Evolutionary conservation across 2,797 vertebrate species (phyloP), one percentile per base, ranked within the genome.

Genomic region (Podargus strigoides): DNA sequence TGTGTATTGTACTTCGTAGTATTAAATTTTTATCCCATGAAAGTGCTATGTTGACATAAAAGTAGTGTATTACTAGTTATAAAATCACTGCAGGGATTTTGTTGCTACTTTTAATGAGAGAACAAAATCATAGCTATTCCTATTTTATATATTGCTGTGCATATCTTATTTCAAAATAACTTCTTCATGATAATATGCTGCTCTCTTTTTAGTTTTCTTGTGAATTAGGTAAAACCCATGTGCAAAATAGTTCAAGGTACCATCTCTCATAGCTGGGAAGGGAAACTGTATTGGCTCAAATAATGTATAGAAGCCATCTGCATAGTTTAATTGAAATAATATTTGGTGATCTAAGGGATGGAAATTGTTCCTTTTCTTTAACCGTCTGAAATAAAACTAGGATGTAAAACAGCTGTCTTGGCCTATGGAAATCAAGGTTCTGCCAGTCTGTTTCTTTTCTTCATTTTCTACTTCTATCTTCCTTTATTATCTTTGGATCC

Each of bases 401-500:
- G 97, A 98, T 98, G 85, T 94, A 97, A 98, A 98, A 53, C 97
- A 98, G 96, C 97, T 98, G 97, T 93, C 87, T 97, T 93, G 95
- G 95, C 96, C 97, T 96, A 94, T 94, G 93, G 83, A 76, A 97
- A 96, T 97, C 94, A 97, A 96, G 89, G 93, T 91, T 96, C 91
- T 96, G 91, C 96, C 95, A 95, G 95, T 98, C 97, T 98, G 97
- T 98, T 98, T 98, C 97, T 98, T 98, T 97, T 98, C 96, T 98
- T 86, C 87, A 83, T 97, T 96, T 98, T 97, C 80, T 94, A 6
- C 93, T 97, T 97, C 97, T 98, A 98, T 98, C 97, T 97, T 96
- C 95, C 92, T 95, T 97, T 97, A 98, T 98, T 98, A 98, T 99
- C 98, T 98, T 97, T 94, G 97, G 96, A 98, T 98, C 97, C 97